These are phyloP conservation scores for Apis florea DNA, from an alignment of 1,140 invertebrate genomes.

Conservation along the genomic window DNA sequence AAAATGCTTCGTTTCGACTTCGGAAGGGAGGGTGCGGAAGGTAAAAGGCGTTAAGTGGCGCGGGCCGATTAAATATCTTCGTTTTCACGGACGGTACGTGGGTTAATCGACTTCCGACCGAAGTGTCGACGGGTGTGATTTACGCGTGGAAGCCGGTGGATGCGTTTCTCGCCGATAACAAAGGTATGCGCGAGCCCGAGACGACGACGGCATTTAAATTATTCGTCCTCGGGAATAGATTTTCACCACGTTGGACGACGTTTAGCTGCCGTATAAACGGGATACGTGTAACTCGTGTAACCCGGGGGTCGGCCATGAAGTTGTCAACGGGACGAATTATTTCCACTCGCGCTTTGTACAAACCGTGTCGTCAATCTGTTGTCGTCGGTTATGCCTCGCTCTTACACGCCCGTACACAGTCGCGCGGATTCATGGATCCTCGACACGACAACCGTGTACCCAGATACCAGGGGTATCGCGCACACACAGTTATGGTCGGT, in stretches of 20 bases:
- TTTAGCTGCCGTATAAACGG: slow-evolving; percentile 55
- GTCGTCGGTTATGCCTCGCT: slow-evolving; percentile 53
- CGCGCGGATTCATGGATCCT: slow-evolving; percentile 44
- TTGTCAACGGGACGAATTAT: slow-evolving; percentile 62
- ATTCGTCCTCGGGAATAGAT: slow-evolving; percentile 33
- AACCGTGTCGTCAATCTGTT: slow-evolving; percentile 58
- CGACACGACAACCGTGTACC: slow-evolving; percentile 21
- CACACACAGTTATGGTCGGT: slow-evolving; percentile 14
- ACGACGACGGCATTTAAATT: slow-evolving; percentile 40
- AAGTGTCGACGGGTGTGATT: slow-evolving; percentile 32
- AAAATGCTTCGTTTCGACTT: not conserved
- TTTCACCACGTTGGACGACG: slow-evolving; percentile 45
- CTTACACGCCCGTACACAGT: not conserved
- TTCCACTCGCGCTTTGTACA: slow-evolving; percentile 48
- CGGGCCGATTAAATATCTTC: slow-evolving; percentile 26
- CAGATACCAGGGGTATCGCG: slow-evolving; percentile 39
- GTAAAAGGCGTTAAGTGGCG: not conserved
- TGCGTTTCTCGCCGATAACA: slow-evolving; percentile 54
- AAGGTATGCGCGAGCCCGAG: slow-evolving; percentile 52
- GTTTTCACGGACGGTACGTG: slow-evolving; percentile 21
- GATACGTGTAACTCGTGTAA: slow-evolving; percentile 40
- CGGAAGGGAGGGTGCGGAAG: not conserved
- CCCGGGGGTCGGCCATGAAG: slow-evolving; percentile 52
- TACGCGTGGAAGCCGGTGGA: slow-evolving; percentile 43
- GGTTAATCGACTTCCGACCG: slow-evolving; percentile 54